Evolutionary conservation across 2,888 invertebrate genomes (phyloP), one percentile per base, ranked within the genome.

Genomic region (Troides aeacus): DNA sequence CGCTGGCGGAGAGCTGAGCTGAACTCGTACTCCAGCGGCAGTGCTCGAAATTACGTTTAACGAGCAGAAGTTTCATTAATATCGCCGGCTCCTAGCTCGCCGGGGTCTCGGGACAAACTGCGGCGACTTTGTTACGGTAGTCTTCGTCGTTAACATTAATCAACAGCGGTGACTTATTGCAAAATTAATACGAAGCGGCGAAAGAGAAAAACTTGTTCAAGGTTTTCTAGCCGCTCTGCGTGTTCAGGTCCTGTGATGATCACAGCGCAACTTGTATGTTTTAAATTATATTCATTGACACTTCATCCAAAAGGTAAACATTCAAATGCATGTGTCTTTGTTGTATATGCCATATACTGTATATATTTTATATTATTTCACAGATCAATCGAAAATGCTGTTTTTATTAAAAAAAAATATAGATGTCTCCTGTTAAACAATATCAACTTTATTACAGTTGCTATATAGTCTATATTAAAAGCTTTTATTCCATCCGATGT

Each of bases 61-160:
- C 60, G 66, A 73, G 64, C 65, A 69, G 58, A 39, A 70, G 73
- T 74, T 76, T 72, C 75, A 76, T 78, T 77, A 77, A 77, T 75
- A 67, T 77, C 73, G 72, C 70, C 70, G 64, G 5, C 17, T 15
- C 36, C 56, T 12, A 57, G n/a, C 46, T 12, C 62, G 30, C 21
- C 57, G 46, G 23, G 24, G 24, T 21, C 66, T 62, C n/a, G 3
- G 6, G 56, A 56, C 56, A 3, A 15, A 15, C 46, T 46, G 46
- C 56, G 66, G 71, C 24, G 60, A 53, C 17, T 60, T 66, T 60
- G 30, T 59, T 46, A 12, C 10, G 42, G 42, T 60, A 53, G 66
- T 66, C 60, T 53, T 60, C 36, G 60, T 66, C 50, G 50, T 46
- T 36, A 60, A 46, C 59, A 60, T 59, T 66, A 66, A 66, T 66